A percentile compares a stretch with the other conserved stretches of the same genome.
These are phyloP conservation scores for Bufo gargarizans DNA, from an alignment of 2,113 vertebrate species.

Conservation along the genomic window DNA sequence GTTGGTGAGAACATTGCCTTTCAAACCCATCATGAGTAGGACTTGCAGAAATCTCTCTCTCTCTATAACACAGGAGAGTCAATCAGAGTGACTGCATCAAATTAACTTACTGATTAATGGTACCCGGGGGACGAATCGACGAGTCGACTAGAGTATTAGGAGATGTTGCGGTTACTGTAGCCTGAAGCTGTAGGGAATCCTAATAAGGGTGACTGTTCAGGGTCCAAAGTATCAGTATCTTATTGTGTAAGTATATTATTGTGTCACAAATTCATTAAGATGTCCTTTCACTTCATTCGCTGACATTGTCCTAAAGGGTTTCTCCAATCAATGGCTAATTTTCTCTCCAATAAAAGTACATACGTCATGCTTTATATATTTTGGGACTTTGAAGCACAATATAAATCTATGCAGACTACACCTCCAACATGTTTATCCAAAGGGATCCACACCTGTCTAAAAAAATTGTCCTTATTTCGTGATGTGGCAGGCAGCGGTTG, in stretches of 20 bases:
- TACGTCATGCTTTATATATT: background rate
- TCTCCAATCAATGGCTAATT: background rate
- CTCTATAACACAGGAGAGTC: conserved; percentile 18
- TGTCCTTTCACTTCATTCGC: background rate
- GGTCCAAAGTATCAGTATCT: background rate
- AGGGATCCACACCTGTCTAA: background rate
- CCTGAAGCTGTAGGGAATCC: conserved; percentile 4
- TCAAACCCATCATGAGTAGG: conserved; percentile 24
- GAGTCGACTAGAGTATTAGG: conserved; percentile 16
- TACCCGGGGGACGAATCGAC: conserved; percentile 13
- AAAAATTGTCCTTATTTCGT: background rate
- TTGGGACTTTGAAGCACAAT: background rate
- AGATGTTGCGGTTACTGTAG: conserved; percentile 15
- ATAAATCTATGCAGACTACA: background rate
- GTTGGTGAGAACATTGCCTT: conserved; percentile 26
- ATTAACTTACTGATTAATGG: conserved; percentile 33
- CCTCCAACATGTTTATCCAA: background rate
- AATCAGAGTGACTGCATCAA: conserved; percentile 44
- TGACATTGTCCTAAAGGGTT: background rate
- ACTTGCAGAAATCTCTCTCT: conserved; percentile 15
- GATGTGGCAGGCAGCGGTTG: background rate
- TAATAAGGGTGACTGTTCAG: conserved; percentile 21
- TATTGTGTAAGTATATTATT: background rate
- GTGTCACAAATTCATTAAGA: conserved; percentile 5
- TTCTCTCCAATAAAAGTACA: background rate